Evolutionary conservation across 2,888 invertebrate species (phyloP).

Genomic region (Frankliniella fusca): DNA sequence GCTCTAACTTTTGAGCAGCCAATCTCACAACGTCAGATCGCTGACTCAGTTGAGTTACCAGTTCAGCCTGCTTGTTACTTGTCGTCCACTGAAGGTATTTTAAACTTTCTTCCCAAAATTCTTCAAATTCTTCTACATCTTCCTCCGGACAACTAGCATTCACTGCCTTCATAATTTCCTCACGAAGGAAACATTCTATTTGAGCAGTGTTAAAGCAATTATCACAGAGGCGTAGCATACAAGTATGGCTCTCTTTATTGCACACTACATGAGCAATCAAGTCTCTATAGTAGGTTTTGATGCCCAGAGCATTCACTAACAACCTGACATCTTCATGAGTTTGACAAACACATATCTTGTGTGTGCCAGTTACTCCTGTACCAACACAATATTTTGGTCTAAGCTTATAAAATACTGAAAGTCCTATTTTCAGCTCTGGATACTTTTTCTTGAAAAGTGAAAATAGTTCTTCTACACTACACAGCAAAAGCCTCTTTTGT

Average conservation of each 20-base stretch:
- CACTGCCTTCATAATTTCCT: neutral
- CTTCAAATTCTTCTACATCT: neutral
- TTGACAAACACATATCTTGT: neutral
- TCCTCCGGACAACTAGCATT: neutral
- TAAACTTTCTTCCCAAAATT: neutral
- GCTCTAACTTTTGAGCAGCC: neutral
- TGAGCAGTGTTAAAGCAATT: neutral
- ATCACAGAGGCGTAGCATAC: neutral
- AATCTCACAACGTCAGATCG: neutral
- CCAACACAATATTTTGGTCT: neutral
- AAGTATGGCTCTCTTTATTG: neutral
- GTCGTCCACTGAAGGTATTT: neutral
- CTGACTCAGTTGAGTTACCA: neutral
- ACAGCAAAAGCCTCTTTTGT: neutral
- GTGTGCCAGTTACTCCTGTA: neutral
- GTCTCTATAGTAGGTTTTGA: neutral
- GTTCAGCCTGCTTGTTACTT: neutral
- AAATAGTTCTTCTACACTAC: neutral
- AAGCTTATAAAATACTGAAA: neutral
- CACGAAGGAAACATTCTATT: neutral
- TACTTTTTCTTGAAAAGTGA: neutral
- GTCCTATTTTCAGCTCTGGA: neutral
- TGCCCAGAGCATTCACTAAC: neutral
- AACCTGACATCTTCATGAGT: neutral
- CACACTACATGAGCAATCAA: neutral